A percentile compares a stretch with the other conserved stretches of the same genome.
Evolutionary conservation across 2,113 vertebrate species (phyloP).

Genomic region (Boleophthalmus pectinirostris): DNA sequence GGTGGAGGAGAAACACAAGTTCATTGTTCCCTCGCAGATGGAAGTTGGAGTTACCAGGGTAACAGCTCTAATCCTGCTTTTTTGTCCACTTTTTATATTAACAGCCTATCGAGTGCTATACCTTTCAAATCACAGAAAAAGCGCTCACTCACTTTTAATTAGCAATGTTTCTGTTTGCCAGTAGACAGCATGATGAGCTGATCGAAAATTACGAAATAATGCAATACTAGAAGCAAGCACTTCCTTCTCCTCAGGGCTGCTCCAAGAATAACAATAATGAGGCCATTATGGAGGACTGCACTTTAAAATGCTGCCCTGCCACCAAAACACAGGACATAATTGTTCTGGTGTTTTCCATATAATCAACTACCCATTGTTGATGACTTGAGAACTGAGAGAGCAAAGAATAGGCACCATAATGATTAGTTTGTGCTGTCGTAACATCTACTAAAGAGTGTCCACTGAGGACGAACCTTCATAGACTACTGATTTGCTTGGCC

Average conservation of each 20-base stretch:
- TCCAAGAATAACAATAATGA: conserved; percentile 99
- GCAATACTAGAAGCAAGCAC: conserved; percentile 90
- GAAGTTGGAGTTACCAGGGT: conserved; percentile 98
- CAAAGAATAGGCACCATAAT: conserved; percentile 92
- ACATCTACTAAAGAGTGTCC: conserved; percentile 87
- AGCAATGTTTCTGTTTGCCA: conserved; percentile 92
- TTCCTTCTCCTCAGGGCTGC: conserved; percentile 89
- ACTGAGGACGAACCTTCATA: conserved; percentile 89
- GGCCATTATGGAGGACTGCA: conserved; percentile 94
- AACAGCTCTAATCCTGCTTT: conserved; percentile 97
- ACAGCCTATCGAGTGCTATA: conserved; percentile 91
- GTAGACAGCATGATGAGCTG: conserved; percentile 94
- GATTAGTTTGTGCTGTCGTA: conserved; percentile 92
- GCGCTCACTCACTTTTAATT: conserved; percentile 89
- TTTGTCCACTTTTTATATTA: conserved; percentile 94
- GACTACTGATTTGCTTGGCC: conserved; percentile 91
- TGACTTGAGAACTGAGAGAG: conserved; percentile 92
- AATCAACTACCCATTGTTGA: conserved; percentile 99
- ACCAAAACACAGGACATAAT: conserved; percentile 96
- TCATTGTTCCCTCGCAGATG: conserved; percentile 97
- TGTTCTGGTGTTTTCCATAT: conserved; percentile 96
- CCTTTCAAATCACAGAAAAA: conserved; percentile 94
- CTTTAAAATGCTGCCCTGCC: conserved; percentile 93
- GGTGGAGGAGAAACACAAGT: conserved; percentile 96
- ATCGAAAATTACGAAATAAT: conserved; percentile 98